Conservation (phyloP, 2,888 invertebrate genomes). For the Protophormia terraenovae region DNA sequence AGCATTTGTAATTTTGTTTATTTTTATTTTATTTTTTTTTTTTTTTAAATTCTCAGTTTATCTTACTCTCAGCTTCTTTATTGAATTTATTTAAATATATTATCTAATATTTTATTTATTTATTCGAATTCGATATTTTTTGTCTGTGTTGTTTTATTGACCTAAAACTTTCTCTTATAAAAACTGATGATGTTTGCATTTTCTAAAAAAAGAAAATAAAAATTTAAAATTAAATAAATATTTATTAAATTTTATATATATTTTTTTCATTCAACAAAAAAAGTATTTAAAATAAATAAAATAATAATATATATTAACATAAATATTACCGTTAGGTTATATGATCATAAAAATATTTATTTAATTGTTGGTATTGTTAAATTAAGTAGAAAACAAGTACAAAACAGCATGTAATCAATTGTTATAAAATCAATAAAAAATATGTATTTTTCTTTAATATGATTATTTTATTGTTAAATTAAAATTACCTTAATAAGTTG, state of each 20-base stretch:
- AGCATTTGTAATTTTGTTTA: background rate
- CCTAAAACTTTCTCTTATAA: constrained; percentile 29
- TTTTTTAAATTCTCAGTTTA: background rate
- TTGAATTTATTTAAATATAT: constrained; percentile 1
- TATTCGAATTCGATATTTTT: background rate
- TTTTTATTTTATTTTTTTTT: too few species aligned
- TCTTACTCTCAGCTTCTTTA: background rate
- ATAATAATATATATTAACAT: background rate
- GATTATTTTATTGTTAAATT: background rate
- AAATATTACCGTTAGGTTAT: background rate
- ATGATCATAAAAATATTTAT: background rate
- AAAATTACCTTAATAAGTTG: background rate
- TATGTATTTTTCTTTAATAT: background rate
- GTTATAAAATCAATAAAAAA: background rate
- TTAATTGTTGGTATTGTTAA: background rate
- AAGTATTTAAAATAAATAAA: background rate
- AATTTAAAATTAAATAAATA: background rate
- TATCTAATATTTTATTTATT: constrained; percentile 4
- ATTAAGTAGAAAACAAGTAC: background rate
- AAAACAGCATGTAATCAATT: background rate
- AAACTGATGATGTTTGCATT: background rate
- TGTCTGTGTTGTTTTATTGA: background rate
- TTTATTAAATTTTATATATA: background rate
- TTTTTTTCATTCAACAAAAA: background rate
- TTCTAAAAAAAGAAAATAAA: background rate